Evolutionary conservation across 2,113 vertebrate genomes (phyloP).

Genomic region (Lethenteron camtschaticum): DNA sequence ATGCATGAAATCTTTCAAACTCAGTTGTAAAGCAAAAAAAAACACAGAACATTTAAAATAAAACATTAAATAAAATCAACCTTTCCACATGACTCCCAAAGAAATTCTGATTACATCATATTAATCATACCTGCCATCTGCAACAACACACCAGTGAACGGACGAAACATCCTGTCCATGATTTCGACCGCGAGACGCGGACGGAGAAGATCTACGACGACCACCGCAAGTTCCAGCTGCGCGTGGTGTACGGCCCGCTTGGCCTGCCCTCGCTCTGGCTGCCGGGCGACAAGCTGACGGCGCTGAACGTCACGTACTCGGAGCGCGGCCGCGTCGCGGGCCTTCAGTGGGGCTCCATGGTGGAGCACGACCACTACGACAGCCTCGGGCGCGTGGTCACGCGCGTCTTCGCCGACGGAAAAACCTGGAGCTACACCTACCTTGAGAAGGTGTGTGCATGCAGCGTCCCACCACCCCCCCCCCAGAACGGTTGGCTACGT

Average conservation of each 20-base stretch:
- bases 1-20: no score
- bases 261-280: slow-evolving; percentile 87
- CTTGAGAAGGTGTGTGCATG: slow-evolving; percentile 54
- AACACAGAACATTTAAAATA: no score
- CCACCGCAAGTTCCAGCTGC: slow-evolving; percentile 78
- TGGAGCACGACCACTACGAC: slow-evolving; percentile 70
- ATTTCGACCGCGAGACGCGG: slow-evolving; percentile 86
- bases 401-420: slow-evolving; percentile 75
- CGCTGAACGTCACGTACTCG: slow-evolving; percentile 89
- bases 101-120: no score
- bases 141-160: slow-evolving; percentile 35
- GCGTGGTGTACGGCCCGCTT: slow-evolving; percentile 84
- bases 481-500: no score
- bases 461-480: no score
- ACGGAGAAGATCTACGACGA: slow-evolving; percentile 98
- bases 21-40: no score
- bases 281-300: slow-evolving; percentile 77
- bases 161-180: slow-evolving; percentile 86
- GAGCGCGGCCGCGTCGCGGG: slow-evolving; percentile 61
- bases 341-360: slow-evolving; percentile 63
- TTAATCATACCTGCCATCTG: no score
- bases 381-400: slow-evolving; percentile 65
- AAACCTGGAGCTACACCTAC: slow-evolving; percentile 95
- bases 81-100: no score
- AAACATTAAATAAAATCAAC: no score